These are phyloP conservation scores for Zosterops lateralis DNA, from an alignment of 2,113 vertebrate genomes.

Conservation along the genomic window DNA sequence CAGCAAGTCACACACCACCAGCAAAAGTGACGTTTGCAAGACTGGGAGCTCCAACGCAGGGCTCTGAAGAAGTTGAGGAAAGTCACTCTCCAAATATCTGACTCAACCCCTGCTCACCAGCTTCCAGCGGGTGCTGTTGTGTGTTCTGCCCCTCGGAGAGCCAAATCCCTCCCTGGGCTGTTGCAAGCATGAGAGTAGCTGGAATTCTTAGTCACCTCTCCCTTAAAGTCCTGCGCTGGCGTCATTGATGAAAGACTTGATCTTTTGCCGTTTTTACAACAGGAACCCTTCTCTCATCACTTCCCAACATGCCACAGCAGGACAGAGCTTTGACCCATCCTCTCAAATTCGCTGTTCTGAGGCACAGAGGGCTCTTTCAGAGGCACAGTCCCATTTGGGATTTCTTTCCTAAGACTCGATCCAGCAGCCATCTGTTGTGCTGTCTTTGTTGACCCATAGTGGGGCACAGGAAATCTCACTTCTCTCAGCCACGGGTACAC, in stretches of 20 bases:
- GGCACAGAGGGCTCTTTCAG: not conserved
- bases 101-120: not conserved
- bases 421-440: not conserved
- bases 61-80: not conserved
- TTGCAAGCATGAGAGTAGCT: not conserved
- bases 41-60: not conserved
- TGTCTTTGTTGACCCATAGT: not conserved
- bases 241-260: not conserved
- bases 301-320: conserved; percentile 1
- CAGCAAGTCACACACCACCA: not conserved
- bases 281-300: conserved; percentile 42
- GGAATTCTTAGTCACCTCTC: conserved; percentile 14
- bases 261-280: not conserved
- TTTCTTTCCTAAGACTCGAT: not conserved
- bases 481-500: not conserved
- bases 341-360: not conserved
- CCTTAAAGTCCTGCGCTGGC: not conserved
- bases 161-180: not conserved
- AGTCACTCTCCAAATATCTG: not conserved
- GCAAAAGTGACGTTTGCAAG: not conserved
- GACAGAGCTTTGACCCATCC: not conserved
- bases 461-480: not conserved
- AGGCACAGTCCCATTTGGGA: not conserved
- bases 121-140: accelerated
- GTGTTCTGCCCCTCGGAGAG: not conserved